These are phyloP conservation scores for Lasioglossum calceatum DNA, from an alignment of 2,888 invertebrate genomes.

Conservation along the genomic window DNA sequence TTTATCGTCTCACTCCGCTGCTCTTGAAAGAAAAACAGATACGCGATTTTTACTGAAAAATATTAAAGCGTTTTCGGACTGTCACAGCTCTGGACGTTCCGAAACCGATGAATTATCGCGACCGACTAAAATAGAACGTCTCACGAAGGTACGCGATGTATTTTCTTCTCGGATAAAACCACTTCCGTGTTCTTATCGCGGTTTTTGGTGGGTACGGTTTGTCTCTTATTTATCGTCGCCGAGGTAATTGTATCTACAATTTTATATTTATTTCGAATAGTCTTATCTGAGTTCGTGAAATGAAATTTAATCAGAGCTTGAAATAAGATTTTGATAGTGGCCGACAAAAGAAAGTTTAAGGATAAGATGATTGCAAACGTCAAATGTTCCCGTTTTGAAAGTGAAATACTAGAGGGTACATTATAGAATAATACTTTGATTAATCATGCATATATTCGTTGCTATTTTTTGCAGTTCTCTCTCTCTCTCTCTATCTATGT, in stretches of 20 bases:
- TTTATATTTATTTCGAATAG: background rate
- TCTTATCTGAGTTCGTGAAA: background rate
- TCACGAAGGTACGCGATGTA: conserved; percentile 7
- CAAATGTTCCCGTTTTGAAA: no score
- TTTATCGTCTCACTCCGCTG: background rate
- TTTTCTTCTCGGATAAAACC: conserved; percentile 23
- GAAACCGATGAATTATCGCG: conserved; percentile 17
- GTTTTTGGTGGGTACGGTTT: conserved; percentile 24
- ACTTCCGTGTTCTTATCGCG: conserved; percentile 43
- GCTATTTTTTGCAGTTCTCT: no score
- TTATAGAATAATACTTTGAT: no score
- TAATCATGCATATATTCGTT: no score
- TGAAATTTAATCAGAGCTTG: background rate
- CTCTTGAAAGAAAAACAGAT: background rate
- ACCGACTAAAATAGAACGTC: conserved; percentile 14
- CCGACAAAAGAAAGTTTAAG: background rate
- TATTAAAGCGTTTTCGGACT: conserved; percentile 17
- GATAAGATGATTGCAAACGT: no score
- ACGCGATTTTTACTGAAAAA: conserved; percentile 3
- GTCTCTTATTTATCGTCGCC: background rate
- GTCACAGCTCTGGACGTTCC: background rate
- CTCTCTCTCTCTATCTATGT: no score
- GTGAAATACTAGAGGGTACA: no score
- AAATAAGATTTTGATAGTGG: background rate
- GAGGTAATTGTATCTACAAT: background rate